Percentiles rank a stretch among this genome's conserved stretches.
Conservation (phyloP, 2,888 invertebrate genomes). For the Drosophila lutescens region DNA sequence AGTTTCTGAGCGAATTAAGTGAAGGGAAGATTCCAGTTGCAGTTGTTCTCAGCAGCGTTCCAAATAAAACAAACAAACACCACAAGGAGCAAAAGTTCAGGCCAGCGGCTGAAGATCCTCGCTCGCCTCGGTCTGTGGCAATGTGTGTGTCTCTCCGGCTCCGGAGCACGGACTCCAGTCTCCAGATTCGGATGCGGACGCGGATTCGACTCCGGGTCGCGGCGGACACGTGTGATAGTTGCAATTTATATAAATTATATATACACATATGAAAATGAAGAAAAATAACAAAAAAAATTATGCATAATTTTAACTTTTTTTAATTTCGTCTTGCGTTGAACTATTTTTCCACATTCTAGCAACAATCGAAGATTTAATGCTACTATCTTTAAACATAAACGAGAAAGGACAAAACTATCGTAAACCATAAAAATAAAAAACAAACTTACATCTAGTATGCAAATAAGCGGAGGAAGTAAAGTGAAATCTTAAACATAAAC, state of each 20-base stretch:
- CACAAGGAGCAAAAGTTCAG: constrained; percentile 50
- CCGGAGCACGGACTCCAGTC: constrained; percentile 16
- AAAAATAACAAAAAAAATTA: constrained; percentile 51
- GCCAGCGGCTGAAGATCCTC: constrained; percentile 64
- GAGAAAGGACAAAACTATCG: constrained; percentile 48
- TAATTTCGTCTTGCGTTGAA: constrained; percentile 34
- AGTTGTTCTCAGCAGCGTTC: constrained; percentile 77
- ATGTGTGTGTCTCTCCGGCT: constrained; percentile 70
- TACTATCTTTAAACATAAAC: constrained; percentile 62
- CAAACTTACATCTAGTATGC: constrained; percentile 49
- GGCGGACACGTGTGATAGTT: constrained; percentile 78
- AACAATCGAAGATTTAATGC: constrained; percentile 78
- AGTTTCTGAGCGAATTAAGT: constrained; percentile 39
- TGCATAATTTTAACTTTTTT: constrained; percentile 52
- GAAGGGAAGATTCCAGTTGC: constrained; percentile 71
- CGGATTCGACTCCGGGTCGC: constrained; percentile 40
- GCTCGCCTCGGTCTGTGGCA: constrained; percentile 69
- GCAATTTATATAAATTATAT: constrained; percentile 76
- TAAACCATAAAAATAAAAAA: constrained; percentile 46
- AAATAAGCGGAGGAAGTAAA: constrained; percentile 53
- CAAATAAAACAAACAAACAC: constrained; percentile 38
- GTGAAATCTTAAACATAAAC: constrained; percentile 48
- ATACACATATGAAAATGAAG: constrained; percentile 47
- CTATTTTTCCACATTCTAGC: constrained; percentile 60
- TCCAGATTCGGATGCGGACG: constrained; percentile 5